phyloP scores from a whole-genome alignment of 1,140 invertebrate species.

The Temnothorax nylanderi region DNA sequence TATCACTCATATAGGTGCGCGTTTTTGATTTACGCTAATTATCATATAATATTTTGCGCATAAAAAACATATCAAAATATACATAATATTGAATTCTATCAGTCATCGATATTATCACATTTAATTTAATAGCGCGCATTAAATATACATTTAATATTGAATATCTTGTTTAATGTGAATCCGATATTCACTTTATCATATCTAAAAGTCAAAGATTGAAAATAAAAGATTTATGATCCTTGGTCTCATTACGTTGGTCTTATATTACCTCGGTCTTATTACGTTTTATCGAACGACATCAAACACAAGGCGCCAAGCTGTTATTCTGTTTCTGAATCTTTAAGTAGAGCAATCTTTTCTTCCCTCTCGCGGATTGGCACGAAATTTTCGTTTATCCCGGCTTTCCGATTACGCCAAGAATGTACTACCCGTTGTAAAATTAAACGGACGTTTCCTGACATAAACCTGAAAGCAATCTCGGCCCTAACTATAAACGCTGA shows the following conservation, averaged over 20 bases:
- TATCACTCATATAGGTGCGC: too few relatives aligned
- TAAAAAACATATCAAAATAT: not conserved
- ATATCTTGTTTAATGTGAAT: not conserved
- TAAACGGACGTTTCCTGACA: not conserved
- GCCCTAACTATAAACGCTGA: slow-evolving; percentile 7
- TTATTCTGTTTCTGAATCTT: slow-evolving; percentile 10
- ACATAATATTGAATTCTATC: not conserved
- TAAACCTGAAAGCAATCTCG: slow-evolving; percentile 27
- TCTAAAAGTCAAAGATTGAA: not conserved
- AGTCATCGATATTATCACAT: not conserved
- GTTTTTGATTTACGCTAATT: not conserved
- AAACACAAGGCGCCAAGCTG: not conserved
- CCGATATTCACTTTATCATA: not conserved
- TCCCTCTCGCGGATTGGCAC: not conserved
- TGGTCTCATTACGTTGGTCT: not conserved
- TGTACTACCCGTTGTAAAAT: not conserved
- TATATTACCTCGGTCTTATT: too few relatives aligned
- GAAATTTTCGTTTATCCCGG: not conserved
- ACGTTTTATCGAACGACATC: not conserved
- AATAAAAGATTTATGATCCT: not conserved
- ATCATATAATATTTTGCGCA: not conserved
- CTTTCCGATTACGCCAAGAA: not conserved
- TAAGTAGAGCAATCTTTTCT: not conserved
- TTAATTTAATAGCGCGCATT: not conserved
- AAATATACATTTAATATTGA: not conserved